Base-by-base conservation (phyloP, 2,797 vertebrate species). In the Oceanodroma leucorhoa region DNA sequence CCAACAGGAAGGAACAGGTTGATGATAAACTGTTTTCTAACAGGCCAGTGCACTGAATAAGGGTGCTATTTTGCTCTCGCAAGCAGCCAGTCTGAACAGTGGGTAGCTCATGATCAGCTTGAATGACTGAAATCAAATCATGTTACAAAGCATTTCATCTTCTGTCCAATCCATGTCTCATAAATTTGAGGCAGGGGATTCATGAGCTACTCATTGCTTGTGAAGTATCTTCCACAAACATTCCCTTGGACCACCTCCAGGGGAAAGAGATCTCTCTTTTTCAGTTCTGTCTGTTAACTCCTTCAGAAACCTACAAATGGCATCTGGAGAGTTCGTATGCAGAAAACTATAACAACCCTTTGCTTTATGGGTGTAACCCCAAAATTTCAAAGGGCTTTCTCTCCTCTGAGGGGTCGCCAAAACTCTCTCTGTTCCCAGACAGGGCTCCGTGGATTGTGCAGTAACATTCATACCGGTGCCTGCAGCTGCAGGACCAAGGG, bases 191-290 rank as follows among this genome's bases (percentile, higher is more conserved):
- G 76, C n/a, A 72, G 36, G 48, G 46, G 36, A 81, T 86, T 86
- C 77, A 90, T 69, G 90, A 94, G 30, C 16, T 94, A 92, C 70
- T 36, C 72, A 27, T 32, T 72, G 29, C 76, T 94, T 91, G 76
- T 76, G 62, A 91, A 86, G 83, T 36, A 17, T 90, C 83, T 69
- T 91, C 88, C 93, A 93, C 77, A 90, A 91, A 86, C 72, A 83
- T 82, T 92, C 72, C 54, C 51, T 79, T 93, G 94, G 93, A 91
- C 65, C 40, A 62, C n/a, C 70, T 92, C 66, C 90, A 89, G 60
- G 27, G 58, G 34, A 93, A 76, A 82, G 66, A 65, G 30, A 0
- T 0, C 38, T 36, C 41, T 36, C 41, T 69, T 54, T 55, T 91
- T 22, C 87, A 72, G 0, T 72, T 86, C 79, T 66, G 46, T 21